Evolutionary conservation across 2,888 invertebrate genomes (phyloP).

Genomic region (Philereme transversata): DNA sequence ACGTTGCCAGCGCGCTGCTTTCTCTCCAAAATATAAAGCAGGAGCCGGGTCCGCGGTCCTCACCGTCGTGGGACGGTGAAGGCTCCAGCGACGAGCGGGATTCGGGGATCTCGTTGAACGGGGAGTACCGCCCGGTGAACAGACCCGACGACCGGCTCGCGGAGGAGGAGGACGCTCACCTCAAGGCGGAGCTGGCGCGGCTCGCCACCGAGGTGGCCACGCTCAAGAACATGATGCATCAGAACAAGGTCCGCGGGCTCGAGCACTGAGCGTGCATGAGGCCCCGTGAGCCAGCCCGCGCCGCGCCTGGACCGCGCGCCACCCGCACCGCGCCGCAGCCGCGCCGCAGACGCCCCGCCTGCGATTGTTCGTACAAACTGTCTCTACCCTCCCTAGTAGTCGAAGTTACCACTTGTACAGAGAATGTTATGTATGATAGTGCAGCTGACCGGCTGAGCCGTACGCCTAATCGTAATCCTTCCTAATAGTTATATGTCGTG

Average conservation of each 20-base stretch:
- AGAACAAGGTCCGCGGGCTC: slow-evolving; percentile 80
- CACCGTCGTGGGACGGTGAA: slow-evolving; percentile 94
- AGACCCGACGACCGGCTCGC: slow-evolving; percentile 65
- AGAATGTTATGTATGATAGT: slow-evolving; percentile 72
- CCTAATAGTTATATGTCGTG: slow-evolving; percentile 75
- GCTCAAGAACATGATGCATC: slow-evolving; percentile 92
- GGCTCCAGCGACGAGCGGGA: slow-evolving; percentile 96
- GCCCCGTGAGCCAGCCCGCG: slow-evolving; percentile 42
- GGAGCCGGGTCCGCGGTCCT: slow-evolving; percentile 91
- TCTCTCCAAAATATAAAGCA: slow-evolving; percentile 94
- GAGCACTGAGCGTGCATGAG: slow-evolving; percentile 73
- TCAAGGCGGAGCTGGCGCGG: slow-evolving; percentile 93
- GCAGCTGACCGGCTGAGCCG: slow-evolving; percentile 80
- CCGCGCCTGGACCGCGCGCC: slow-evolving; percentile 60
- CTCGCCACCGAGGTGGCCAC: slow-evolving; percentile 96
- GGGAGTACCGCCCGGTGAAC: slow-evolving; percentile 83
- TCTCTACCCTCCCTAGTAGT: slow-evolving; percentile 67
- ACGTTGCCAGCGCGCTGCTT: slow-evolving; percentile 92
- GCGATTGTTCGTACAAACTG: slow-evolving; percentile 67
- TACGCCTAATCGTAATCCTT: slow-evolving; percentile 75
- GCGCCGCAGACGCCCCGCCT: slow-evolving; percentile 50
- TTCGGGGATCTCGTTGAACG: slow-evolving; percentile 93
- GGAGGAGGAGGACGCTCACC: slow-evolving; percentile 88
- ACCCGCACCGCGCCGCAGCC: slow-evolving; percentile 40
- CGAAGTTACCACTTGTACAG: slow-evolving; percentile 81